Conservation (phyloP, 2,888 invertebrate genomes). For the Penaeus monodon region DNA sequence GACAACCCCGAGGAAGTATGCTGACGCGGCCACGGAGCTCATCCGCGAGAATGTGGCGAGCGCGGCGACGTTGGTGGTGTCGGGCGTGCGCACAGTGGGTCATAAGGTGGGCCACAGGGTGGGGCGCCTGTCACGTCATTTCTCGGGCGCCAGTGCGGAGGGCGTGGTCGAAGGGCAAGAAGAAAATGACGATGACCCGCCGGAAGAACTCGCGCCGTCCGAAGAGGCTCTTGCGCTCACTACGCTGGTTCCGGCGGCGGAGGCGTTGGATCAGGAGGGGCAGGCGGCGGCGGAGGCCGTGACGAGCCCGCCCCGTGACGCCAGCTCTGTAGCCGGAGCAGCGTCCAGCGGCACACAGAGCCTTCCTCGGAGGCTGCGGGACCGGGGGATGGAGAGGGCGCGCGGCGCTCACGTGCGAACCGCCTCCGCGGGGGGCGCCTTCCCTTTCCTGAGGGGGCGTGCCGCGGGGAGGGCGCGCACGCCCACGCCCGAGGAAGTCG, state of each 20-base stretch:
- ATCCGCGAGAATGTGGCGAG: constrained; percentile 78
- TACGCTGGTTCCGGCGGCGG: too few species aligned
- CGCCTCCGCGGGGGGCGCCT: too few species aligned
- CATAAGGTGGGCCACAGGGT: constrained; percentile 83
- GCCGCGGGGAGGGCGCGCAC: too few species aligned
- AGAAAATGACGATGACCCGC: too few species aligned
- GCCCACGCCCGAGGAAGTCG: too few species aligned
- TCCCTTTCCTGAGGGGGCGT: too few species aligned
- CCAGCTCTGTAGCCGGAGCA: constrained; percentile 31
- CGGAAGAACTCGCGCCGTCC: too few species aligned
- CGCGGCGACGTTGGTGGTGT: constrained; percentile 67
- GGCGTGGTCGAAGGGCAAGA: constrained; percentile 66
- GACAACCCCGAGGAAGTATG: not conserved
- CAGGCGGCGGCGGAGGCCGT: constrained; percentile 1
- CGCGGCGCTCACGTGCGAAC: too few species aligned
- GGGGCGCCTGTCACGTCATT: constrained; percentile 80
- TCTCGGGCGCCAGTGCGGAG: constrained; percentile 81
- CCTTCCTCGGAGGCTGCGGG: constrained; percentile 25
- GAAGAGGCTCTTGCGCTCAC: too few species aligned
- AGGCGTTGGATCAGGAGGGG: not conserved
- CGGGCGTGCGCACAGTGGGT: constrained; percentile 81
- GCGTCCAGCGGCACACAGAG: constrained; percentile 49
- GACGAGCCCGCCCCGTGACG: too few species aligned
- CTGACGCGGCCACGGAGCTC: constrained; percentile 74
- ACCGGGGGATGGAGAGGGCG: too few species aligned